These are phyloP conservation scores for Berghia stephanieae DNA, from an alignment of 1,140 invertebrate species.

Conservation along the genomic window DNA sequence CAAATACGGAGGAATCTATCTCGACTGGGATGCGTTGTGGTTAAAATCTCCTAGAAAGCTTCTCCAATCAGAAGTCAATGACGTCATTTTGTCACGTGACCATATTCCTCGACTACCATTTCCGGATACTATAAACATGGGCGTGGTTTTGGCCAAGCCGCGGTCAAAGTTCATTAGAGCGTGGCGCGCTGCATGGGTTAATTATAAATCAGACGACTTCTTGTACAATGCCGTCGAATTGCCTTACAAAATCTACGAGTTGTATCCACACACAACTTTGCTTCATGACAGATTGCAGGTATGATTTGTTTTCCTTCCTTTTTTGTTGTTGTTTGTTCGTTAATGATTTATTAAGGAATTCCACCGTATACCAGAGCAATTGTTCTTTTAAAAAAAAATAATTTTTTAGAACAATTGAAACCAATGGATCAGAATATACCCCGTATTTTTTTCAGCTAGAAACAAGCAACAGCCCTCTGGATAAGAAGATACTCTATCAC, in stretches of 20 bases:
- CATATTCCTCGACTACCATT: constrained; percentile 43
- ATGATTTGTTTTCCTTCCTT: too few species aligned
- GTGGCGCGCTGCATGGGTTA: constrained; percentile 46
- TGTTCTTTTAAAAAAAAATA: too few species aligned
- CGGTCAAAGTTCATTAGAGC: constrained; percentile 47
- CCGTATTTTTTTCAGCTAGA: too few species aligned
- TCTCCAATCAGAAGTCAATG: constrained; percentile 42
- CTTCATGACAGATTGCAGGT: constrained; percentile 47
- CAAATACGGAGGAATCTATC: constrained; percentile 59
- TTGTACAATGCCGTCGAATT: constrained; percentile 52
- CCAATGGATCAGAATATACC: too few species aligned
- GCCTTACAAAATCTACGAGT: constrained; percentile 56
- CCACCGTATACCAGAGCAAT: too few species aligned
- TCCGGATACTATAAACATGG: constrained; percentile 55
- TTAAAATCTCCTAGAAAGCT: constrained; percentile 43
- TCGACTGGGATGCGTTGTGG: constrained; percentile 60
- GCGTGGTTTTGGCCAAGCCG: constrained; percentile 54
- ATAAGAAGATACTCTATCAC: too few species aligned
- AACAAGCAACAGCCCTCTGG: too few species aligned
- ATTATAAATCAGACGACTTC: constrained; percentile 52
- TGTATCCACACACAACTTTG: constrained; percentile 45
- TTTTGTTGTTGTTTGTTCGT: too few species aligned
- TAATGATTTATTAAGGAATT: too few species aligned
- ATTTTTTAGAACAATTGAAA: too few species aligned
- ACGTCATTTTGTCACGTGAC: constrained; percentile 44